phyloP scores from a whole-genome alignment of 2,888 invertebrate genomes.

The Punctoribates punctum region DNA sequence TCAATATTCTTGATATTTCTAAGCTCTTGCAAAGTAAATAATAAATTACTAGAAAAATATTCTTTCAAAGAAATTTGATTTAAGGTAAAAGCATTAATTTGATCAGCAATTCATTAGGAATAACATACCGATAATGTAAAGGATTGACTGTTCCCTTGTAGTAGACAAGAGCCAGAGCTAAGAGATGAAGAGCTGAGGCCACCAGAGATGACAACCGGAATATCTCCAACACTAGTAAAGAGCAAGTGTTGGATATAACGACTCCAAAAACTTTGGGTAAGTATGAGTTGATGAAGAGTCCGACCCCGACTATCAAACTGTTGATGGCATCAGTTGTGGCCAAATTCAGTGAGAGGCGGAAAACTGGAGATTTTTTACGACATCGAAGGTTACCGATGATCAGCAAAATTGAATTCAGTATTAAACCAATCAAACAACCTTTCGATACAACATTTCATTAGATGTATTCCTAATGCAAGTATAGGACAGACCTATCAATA shows the following conservation, averaged over 20 bases:
- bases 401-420: constrained; percentile 40
- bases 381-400: constrained; percentile 31
- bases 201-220: constrained; percentile 61
- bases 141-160: constrained; percentile 64
- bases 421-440: constrained; percentile 42
- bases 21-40: too few relatives aligned
- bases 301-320: constrained; percentile 58
- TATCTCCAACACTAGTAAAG: constrained; percentile 53
- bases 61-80: too few relatives aligned
- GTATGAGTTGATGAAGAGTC: constrained; percentile 59
- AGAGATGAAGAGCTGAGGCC: constrained; percentile 63
- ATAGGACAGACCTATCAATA: not conserved
- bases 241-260: constrained; percentile 49
- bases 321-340: constrained; percentile 62
- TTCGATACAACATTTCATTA: too few relatives aligned
- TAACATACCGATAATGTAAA: constrained; percentile 58
- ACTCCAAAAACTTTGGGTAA: constrained; percentile 54
- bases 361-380: constrained; percentile 54
- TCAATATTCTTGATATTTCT: too few relatives aligned
- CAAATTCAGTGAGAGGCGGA: constrained; percentile 61
- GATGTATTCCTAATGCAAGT: too few relatives aligned
- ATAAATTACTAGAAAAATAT: too few relatives aligned
- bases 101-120: too few relatives aligned
- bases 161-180: constrained; percentile 64
- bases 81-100: too few relatives aligned